Percentiles rank a stretch among this genome's conserved stretches.
These are phyloP conservation scores for Pelobates fuscus DNA, from an alignment of 2,113 vertebrate genomes.

Conservation along the genomic window DNA sequence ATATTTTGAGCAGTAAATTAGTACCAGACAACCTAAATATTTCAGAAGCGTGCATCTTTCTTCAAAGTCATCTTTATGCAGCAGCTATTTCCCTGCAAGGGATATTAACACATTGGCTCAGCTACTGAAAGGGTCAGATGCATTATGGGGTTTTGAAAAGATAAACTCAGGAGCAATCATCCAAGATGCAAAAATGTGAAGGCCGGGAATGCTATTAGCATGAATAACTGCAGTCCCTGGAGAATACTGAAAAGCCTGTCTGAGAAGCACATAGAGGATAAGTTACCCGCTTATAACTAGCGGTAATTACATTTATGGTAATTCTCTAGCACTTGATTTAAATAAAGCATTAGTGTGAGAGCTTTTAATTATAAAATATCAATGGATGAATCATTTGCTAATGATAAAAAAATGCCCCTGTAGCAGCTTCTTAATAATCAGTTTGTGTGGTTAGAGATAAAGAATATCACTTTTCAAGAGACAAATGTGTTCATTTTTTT, in stretches of 20 bases:
- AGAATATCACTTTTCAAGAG: conserved; percentile 40
- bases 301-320: conserved; percentile 48
- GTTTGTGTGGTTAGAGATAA: conserved; percentile 33
- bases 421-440: conserved; percentile 44
- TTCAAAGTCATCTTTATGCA: neutral
- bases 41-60: neutral
- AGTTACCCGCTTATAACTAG: conserved; percentile 24
- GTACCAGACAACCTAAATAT: neutral
- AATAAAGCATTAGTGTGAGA: conserved; percentile 51
- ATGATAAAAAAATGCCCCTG: conserved; percentile 46
- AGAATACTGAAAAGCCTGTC: conserved; percentile 1
- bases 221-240: conserved; percentile 9
- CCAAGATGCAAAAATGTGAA: conserved; percentile 11
- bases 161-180: conserved; percentile 1
- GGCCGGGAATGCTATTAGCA: conserved; percentile 1
- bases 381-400: conserved; percentile 48
- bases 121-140: neutral
- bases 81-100: neutral
- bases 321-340: conserved; percentile 46
- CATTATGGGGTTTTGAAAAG: neutral
- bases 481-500: conserved; percentile 36
- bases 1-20: no score
- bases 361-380: conserved; percentile 50
- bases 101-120: neutral
- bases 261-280: conserved; percentile 22